These are phyloP conservation scores for Orius laevigatus DNA, from an alignment of 1,140 invertebrate species.

Conservation along the genomic window DNA sequence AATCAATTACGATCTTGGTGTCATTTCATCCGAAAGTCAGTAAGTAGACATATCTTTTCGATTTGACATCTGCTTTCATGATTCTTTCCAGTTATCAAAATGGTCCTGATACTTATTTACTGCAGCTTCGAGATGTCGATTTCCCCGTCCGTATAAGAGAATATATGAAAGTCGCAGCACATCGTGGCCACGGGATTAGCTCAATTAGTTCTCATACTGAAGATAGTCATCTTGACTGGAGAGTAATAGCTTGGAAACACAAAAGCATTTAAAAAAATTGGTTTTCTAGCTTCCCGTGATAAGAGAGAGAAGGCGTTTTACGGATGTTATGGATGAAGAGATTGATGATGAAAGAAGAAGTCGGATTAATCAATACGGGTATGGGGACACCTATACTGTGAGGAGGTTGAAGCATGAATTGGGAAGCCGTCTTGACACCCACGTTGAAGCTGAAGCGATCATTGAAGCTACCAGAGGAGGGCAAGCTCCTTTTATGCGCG, in stretches of 20 bases:
- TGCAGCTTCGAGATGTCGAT: slow-evolving; percentile 79
- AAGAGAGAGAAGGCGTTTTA: slow-evolving; percentile 74
- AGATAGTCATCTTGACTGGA: slow-evolving; percentile 46
- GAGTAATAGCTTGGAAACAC: slow-evolving; percentile 32
- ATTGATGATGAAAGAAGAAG: slow-evolving; percentile 77
- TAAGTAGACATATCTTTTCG: slow-evolving; percentile 33
- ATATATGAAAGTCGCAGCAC: slow-evolving; percentile 80
- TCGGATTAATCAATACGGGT: slow-evolving; percentile 59
- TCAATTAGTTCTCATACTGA: slow-evolving; percentile 7
- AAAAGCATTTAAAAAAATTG: slow-evolving; percentile 1
- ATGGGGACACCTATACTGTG: slow-evolving; percentile 47
- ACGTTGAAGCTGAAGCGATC: slow-evolving; percentile 68
- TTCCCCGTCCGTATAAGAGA: slow-evolving; percentile 80
- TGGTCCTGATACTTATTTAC: slow-evolving; percentile 86
- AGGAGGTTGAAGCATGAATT: slow-evolving; percentile 64
- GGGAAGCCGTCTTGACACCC: slow-evolving; percentile 56
- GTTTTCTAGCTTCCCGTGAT: slow-evolving; percentile 59
- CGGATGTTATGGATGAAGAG: slow-evolving; percentile 91
- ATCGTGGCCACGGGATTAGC: slow-evolving; percentile 27
- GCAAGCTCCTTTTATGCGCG: slow-evolving; percentile 58
- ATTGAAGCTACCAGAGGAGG: slow-evolving; percentile 64
- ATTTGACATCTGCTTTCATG: too few relatives aligned
- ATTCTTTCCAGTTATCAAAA: slow-evolving; percentile 88
- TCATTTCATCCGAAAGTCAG: slow-evolving; percentile 73
- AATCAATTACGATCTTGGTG: slow-evolving; percentile 66